These are phyloP conservation scores for Myotis davidii DNA, from an alignment of 2,113 vertebrate species.

Conservation along the genomic window DNA sequence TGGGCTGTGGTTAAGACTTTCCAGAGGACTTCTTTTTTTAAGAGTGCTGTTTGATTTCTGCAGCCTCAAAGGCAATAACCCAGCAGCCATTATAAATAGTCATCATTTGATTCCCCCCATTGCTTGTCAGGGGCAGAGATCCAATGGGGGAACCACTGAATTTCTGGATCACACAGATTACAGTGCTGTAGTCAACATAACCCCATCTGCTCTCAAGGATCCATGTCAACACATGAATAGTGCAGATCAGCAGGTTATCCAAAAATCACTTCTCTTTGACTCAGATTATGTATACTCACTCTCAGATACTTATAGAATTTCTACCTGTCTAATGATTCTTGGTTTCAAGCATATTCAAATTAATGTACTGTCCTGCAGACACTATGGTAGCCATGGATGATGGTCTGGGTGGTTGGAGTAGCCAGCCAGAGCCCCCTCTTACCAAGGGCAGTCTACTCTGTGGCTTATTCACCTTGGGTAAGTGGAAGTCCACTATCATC, in stretches of 20 bases:
- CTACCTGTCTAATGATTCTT: slow-evolving; percentile 2
- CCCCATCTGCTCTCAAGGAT: not conserved
- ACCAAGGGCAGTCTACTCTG: not conserved
- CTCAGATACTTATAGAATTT: not conserved
- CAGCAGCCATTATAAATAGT: not conserved
- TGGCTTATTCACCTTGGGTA: not conserved
- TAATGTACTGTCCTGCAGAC: not conserved
- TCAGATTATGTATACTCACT: not conserved
- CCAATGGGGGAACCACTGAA: not conserved
- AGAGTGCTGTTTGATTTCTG: not conserved
- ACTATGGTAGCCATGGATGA: not conserved
- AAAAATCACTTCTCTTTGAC: not conserved
- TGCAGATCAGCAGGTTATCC: not conserved
- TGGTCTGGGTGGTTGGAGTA: not conserved
- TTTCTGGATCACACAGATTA: not conserved
- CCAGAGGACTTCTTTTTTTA: not conserved
- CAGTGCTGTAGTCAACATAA: not conserved
- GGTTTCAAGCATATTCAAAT: slow-evolving; percentile 12
- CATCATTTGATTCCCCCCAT: not conserved
- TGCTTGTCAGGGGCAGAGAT: not conserved
- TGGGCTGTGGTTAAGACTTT: not conserved
- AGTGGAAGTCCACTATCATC: not conserved
- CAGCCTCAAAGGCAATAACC: not conserved
- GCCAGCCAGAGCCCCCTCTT: not conserved
- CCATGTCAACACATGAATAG: not conserved